Percentiles rank a stretch among this genome's conserved stretches.
Conservation (phyloP, 1,140 invertebrate species). For the Druon quercuslanigerum region DNA sequence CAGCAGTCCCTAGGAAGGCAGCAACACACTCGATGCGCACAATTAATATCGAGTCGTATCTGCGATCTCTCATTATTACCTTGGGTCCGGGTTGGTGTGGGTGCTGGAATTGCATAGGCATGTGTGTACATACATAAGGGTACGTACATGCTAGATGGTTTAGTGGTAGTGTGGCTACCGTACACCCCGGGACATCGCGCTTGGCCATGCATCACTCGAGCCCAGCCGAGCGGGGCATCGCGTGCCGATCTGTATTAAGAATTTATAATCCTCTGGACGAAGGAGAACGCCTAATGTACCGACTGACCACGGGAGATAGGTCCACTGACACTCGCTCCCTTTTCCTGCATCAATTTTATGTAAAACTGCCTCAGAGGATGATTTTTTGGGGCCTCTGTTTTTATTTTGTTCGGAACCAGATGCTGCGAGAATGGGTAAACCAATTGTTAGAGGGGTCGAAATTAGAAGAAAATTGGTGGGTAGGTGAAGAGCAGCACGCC, state of each 20-base stretch:
- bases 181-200: slow-evolving; percentile 73
- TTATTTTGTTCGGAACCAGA: background rate
- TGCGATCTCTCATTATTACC: slow-evolving; percentile 75
- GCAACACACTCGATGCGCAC: slow-evolving; percentile 69
- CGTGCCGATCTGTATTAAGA: slow-evolving; percentile 76
- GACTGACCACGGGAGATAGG: slow-evolving; percentile 64
- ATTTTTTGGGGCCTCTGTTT: background rate
- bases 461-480: too few species aligned
- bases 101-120: slow-evolving; percentile 59
- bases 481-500: too few species aligned
- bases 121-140: too few species aligned
- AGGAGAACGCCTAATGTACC: slow-evolving; percentile 68
- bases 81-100: slow-evolving; percentile 59
- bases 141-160: slow-evolving; percentile 31
- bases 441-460: background rate
- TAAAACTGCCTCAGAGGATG: background rate
- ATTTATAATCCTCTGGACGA: slow-evolving; percentile 73
- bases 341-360: slow-evolving; percentile 27
- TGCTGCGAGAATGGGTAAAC: too few species aligned
- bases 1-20: slow-evolving; percentile 28
- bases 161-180: slow-evolving; percentile 69
- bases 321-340: slow-evolving; percentile 41
- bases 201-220: slow-evolving; percentile 74
- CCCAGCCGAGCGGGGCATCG: slow-evolving; percentile 69
- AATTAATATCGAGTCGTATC: slow-evolving; percentile 75